Base-by-base conservation (phyloP, 1,140 invertebrate species). In the Phortica variegata region DNA sequence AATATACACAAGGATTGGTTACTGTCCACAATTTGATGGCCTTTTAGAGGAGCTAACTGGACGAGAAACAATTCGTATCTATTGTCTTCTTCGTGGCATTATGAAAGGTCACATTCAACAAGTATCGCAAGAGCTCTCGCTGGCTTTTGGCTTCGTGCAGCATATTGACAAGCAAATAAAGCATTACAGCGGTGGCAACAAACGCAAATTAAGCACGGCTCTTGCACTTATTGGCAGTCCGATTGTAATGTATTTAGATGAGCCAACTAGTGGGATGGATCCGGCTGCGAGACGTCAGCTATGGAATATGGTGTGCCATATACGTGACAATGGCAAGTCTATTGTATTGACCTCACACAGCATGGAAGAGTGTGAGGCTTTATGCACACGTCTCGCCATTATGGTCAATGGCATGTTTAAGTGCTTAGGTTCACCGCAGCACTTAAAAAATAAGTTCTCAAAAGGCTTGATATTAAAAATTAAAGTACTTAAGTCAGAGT, bases 191-290 rank as follows among this genome's bases (percentile, higher is more conserved):
- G 91, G 91, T 4, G 95, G 94, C 1, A 97, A 95, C 52, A 96
- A 95, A 70, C 81, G 95, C 37, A 95, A 97, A 76, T 78, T 98
- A 13, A 95, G 89, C 54, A 92, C 93, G 36, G 93, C 93, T 0
- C 84, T 98, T 36, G 89, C 94, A 6, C 74, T 95, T 18, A 81
- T 95, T 31, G 92, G 91, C 16, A 86, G 93, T 79, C 89, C 91
- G 4, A 83, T 86, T 6, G 79, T 96, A 15, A 82, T 96, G 17
- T 91, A 92, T 61, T 77, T 97, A 52, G 93, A 91, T 73, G 88
- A 90, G 75, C 87, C 87, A 3, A 86, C 86, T 2, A 85, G 84
- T 61, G 84, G 88, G 20, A 88, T 90, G 79, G 89, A 91, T 78
- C 88, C 88, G 3, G 86, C 86, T 12, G 87, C 88, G 0, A 83